These are phyloP conservation scores for Aratinga solstitialis DNA, from an alignment of 2,797 vertebrate species.

Conservation along the genomic window DNA sequence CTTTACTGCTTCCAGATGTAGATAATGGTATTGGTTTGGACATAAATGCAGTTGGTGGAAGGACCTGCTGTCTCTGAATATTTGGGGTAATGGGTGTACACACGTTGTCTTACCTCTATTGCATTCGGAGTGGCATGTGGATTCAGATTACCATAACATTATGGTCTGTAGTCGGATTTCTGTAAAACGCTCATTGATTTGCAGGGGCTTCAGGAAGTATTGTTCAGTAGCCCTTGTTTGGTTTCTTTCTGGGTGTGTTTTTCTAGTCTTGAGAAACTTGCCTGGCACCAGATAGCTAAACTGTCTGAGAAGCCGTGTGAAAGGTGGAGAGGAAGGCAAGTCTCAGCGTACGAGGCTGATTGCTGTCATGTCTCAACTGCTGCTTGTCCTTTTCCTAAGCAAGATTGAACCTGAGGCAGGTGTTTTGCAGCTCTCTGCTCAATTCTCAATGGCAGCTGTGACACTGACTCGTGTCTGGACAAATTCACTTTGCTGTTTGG, in stretches of 20 bases:
- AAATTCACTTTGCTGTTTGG: neutral
- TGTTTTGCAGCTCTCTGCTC: neutral
- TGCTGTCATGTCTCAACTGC: neutral
- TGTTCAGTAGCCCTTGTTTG: neutral
- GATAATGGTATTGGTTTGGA: neutral
- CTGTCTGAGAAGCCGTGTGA: neutral
- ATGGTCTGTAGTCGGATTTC: neutral
- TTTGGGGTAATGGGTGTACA: neutral
- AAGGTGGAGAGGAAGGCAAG: neutral
- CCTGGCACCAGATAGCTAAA: neutral
- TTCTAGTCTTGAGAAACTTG: neutral
- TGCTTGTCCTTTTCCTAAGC: neutral
- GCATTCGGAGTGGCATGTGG: fast-evolving
- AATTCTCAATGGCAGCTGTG: neutral
- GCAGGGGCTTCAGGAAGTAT: neutral
- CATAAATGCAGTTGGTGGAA: neutral
- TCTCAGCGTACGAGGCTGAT: fast-evolving
- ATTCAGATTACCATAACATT: neutral
- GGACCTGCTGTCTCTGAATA: neutral
- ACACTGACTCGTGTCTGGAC: neutral
- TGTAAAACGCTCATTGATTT: neutral
- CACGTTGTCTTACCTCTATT: neutral
- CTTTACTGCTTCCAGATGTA: neutral
- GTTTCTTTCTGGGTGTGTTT: neutral
- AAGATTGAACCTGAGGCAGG: neutral